Evolutionary conservation across 2,888 invertebrate genomes (phyloP).

Genomic region (Exephanes ischioxanthus): DNA sequence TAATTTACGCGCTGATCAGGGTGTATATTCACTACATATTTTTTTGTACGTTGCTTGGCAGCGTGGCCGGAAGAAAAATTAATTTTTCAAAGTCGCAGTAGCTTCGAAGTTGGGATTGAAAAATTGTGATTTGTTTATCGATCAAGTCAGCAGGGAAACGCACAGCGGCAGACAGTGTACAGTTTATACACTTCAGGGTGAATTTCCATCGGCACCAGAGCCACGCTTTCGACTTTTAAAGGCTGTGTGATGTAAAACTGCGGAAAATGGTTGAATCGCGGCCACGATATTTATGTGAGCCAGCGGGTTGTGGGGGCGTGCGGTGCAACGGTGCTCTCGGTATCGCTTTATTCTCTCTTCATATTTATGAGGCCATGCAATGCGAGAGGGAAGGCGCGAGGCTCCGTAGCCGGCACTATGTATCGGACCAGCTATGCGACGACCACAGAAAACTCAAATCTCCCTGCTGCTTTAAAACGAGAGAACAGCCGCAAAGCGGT

Average conservation of each 20-base stretch:
- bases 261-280: conserved; percentile 64
- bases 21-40: neutral
- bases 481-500: conserved; percentile 50
- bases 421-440: conserved; percentile 51
- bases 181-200: neutral
- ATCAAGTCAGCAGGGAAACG: conserved; percentile 11
- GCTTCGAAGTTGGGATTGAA: neutral
- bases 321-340: conserved; percentile 47
- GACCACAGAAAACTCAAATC: conserved; percentile 66
- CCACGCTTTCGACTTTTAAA: conserved; percentile 61
- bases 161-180: conserved; percentile 4
- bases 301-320: conserved; percentile 33
- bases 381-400: conserved; percentile 22
- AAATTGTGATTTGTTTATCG: conserved; percentile 38
- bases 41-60: neutral
- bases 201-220: conserved; percentile 51
- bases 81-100: neutral
- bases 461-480: conserved; percentile 60
- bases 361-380: conserved; percentile 63
- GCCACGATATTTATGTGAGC: conserved; percentile 60
- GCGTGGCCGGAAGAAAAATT: neutral
- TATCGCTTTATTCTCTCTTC: conserved; percentile 67
- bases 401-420: conserved; percentile 25
- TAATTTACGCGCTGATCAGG: too few relatives aligned
- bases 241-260: conserved; percentile 61